Evolutionary conservation across 2,113 vertebrate genomes (phyloP).

Genomic region (Chlamydotis undulata): DNA sequence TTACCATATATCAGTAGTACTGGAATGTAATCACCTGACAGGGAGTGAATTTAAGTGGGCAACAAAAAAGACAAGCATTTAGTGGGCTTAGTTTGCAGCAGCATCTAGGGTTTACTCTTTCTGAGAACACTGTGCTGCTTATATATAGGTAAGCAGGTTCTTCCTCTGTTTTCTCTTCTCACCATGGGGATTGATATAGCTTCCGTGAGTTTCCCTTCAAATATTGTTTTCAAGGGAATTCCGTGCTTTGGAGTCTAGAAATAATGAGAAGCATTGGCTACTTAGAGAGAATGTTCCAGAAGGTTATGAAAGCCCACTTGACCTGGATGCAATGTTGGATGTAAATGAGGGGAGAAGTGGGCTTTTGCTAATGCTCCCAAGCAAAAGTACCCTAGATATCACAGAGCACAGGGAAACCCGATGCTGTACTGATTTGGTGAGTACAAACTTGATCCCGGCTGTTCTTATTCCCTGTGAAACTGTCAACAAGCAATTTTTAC

Average conservation of each 20-base stretch:
- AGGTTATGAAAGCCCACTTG: background rate
- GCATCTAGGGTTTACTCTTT: background rate
- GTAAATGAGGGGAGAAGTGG: background rate
- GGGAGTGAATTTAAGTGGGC: background rate
- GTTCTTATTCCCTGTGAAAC: background rate
- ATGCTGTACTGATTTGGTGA: background rate
- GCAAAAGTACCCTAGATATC: background rate
- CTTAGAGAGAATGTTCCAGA: background rate
- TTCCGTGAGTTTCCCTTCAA: background rate
- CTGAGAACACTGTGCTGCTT: background rate
- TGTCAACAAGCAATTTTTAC: slow-evolving; percentile 32
- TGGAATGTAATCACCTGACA: background rate
- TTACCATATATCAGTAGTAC: background rate
- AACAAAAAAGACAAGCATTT: background rate
- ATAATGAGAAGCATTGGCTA: background rate
- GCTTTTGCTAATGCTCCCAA: background rate
- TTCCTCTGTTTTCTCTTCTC: background rate
- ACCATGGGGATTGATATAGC: background rate
- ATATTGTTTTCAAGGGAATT: background rate
- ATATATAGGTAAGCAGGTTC: background rate
- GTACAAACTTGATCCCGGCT: background rate
- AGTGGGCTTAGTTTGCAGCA: background rate
- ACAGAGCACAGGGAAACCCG: background rate
- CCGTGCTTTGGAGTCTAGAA: background rate
- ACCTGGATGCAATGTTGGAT: background rate